These are phyloP conservation scores for Oncopodura yosiiana DNA, from an alignment of 1,140 invertebrate species.

Conservation along the genomic window DNA sequence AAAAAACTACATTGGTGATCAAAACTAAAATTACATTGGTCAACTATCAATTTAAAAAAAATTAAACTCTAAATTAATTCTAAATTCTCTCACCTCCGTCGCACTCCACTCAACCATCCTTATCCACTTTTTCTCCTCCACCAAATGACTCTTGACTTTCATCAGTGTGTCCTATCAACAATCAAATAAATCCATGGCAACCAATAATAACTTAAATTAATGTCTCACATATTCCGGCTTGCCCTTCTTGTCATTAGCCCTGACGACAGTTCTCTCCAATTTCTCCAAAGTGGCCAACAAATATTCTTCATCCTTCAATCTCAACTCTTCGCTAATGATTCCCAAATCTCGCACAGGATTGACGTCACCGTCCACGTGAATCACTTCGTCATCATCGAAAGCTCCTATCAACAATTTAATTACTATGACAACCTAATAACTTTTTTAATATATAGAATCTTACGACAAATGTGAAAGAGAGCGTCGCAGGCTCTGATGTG, in stretches of 20 bases:
- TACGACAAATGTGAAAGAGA: conserved; percentile 95
- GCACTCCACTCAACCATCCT: conserved; percentile 86
- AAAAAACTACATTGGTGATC: not conserved
- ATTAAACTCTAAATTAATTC: too few relatives aligned
- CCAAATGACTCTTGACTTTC: conserved; percentile 75
- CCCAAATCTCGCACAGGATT: conserved; percentile 93
- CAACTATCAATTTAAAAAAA: not conserved
- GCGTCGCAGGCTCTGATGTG: conserved; percentile 98
- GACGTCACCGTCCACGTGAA: conserved; percentile 96
- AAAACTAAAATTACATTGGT: not conserved
- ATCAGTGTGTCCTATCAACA: conserved; percentile 65
- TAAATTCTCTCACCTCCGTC: conserved; percentile 74
- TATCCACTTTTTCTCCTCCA: conserved; percentile 85
- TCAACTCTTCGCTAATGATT: conserved; percentile 90
- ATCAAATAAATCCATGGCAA: conserved; percentile 4
- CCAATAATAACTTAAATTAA: conserved; percentile 23
- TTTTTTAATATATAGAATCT: conserved; percentile 44
- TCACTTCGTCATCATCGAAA: conserved; percentile 96
- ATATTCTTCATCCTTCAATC: conserved; percentile 85
- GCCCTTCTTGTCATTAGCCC: conserved; percentile 88
- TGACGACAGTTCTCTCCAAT: conserved; percentile 72
- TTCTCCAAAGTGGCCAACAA: conserved; percentile 71
- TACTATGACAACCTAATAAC: not conserved
- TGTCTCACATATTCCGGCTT: conserved; percentile 89
- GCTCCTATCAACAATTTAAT: conserved; percentile 55